These are phyloP conservation scores for Antechinus stuartii DNA, from an alignment of 2,113 vertebrate genomes.

Conservation along the genomic window DNA sequence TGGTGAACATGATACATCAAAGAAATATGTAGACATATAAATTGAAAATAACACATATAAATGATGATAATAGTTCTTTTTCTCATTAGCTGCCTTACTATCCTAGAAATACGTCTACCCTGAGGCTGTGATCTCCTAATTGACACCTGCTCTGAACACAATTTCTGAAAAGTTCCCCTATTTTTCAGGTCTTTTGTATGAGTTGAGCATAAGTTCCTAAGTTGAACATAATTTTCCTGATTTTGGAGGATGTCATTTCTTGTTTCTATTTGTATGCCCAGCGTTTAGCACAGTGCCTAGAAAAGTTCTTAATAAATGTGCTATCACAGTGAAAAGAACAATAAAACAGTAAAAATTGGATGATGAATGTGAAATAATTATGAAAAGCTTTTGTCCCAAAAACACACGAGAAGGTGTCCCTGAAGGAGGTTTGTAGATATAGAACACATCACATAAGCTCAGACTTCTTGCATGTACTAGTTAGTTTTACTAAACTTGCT, in stretches of 20 bases:
- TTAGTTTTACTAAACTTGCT: not conserved
- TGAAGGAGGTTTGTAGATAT: not conserved
- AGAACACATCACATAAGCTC: not conserved
- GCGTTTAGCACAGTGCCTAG: not conserved
- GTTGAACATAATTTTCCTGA: not conserved
- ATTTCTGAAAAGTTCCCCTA: not conserved
- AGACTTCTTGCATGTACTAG: not conserved
- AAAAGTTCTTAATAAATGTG: not conserved
- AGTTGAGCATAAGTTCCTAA: not conserved
- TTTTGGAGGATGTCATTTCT: not conserved
- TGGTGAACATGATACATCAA: not conserved
- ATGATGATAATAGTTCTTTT: not conserved
- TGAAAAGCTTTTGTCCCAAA: not conserved
- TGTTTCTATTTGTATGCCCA: not conserved
- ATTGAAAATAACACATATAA: not conserved
- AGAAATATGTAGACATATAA: not conserved
- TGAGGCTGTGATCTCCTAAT: not conserved
- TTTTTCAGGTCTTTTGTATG: not conserved
- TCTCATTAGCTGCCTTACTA: not conserved
- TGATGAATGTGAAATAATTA: not conserved
- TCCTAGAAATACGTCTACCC: not conserved
- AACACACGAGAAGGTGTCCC: not conserved
- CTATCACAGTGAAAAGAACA: not conserved
- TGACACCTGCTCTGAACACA: not conserved
- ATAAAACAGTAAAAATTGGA: not conserved